Conservation (phyloP, 2,797 vertebrate genomes). For the Orestias chungarensis region DNA sequence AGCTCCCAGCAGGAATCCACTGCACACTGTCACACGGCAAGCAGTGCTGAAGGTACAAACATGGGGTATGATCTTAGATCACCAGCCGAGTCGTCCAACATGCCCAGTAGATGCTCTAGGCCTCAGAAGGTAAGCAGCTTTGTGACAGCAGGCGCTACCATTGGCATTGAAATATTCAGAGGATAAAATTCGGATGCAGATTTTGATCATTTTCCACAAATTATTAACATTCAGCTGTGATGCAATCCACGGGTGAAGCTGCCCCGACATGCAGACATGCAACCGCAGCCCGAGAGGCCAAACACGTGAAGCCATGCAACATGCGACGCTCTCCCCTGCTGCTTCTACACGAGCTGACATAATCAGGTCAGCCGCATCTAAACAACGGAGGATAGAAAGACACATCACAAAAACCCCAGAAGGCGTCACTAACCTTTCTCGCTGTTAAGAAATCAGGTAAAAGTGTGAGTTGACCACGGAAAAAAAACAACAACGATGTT, state of each 20-base stretch:
- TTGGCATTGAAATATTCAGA: too few species aligned
- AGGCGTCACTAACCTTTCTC: conserved; percentile 52
- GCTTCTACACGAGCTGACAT: conserved; percentile 59
- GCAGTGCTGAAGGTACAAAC: conserved; percentile 29
- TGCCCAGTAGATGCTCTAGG: neutral
- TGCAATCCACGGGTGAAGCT: neutral
- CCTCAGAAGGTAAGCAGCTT: neutral
- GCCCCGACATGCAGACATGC: conserved; percentile 31
- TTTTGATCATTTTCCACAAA: neutral
- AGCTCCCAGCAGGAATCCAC: conserved; percentile 44
- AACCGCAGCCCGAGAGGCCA: conserved; percentile 26
- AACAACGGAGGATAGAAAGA: conserved; percentile 11
- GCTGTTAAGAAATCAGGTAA: conserved; percentile 39
- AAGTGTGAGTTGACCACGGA: conserved; percentile 2
- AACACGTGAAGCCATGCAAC: conserved; percentile 33
- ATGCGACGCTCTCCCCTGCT: conserved; percentile 50
- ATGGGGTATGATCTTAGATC: conserved; percentile 22
- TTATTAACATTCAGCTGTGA: neutral
- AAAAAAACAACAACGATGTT: too few species aligned
- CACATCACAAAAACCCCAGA: neutral
- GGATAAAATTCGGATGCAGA: too few species aligned
- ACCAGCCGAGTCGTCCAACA: conserved; percentile 21
- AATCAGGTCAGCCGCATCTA: conserved; percentile 56
- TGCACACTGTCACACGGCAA: conserved; percentile 27
- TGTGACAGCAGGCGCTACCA: neutral